phyloP scores from a whole-genome alignment of 2,888 invertebrate genomes.

The Meandrusa payeni region DNA sequence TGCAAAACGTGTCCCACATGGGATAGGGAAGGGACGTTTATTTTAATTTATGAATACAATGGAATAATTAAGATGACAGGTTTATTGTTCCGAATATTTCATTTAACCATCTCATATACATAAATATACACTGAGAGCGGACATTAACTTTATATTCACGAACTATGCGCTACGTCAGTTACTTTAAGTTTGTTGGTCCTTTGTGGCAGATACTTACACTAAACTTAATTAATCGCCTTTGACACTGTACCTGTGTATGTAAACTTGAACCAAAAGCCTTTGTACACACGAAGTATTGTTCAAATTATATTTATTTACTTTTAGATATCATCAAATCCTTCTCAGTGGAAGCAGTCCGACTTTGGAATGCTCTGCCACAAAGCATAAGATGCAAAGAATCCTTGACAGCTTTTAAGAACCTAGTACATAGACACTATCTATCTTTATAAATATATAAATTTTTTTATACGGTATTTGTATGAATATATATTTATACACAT shows the following conservation, averaged over 20 bases:
- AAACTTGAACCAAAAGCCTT: not conserved
- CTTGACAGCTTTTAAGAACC: no score
- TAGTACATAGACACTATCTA: no score
- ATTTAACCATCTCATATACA: not conserved
- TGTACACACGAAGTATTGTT: not conserved
- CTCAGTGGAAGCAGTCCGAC: no score
- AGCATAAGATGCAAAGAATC: no score
- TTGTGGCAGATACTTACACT: slow-evolving; percentile 4
- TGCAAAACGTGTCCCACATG: not conserved
- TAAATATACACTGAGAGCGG: not conserved
- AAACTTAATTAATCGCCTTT: slow-evolving; percentile 12
- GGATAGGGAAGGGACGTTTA: no score
- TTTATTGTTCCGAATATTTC: not conserved
- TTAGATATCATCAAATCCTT: no score
- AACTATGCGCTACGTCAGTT: not conserved
- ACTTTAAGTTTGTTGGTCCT: not conserved
- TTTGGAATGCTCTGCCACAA: no score
- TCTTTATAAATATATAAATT: no score
- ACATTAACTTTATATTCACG: slow-evolving; percentile 4
- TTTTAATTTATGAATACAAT: no score
- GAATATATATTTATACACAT: no score
- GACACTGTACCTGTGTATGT: slow-evolving; percentile 1
- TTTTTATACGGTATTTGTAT: no score
- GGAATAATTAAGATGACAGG: not conserved
- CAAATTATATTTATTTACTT: not conserved